phyloP scores from a whole-genome alignment of 2,888 invertebrate genomes.

The Steinernema carpocapsae region DNA sequence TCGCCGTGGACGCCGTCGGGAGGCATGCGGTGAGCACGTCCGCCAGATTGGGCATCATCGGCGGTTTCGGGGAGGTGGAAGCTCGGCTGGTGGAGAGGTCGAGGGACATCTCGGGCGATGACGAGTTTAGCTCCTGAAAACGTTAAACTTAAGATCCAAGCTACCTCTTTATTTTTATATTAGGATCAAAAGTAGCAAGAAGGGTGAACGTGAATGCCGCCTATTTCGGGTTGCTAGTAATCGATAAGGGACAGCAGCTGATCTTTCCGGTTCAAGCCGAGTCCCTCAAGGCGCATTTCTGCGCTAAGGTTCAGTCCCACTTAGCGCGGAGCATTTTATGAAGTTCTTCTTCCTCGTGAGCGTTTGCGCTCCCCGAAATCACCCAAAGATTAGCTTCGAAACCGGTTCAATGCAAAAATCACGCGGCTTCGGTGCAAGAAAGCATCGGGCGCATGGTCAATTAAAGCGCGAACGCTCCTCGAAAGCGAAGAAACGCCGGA shows the following conservation, averaged over 20 bases:
- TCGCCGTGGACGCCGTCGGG: background rate
- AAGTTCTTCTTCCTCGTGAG: too few relatives aligned
- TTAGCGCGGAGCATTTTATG: too few relatives aligned
- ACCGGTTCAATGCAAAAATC: constrained; percentile 12
- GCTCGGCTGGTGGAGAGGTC: constrained; percentile 30
- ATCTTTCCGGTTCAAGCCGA: too few relatives aligned
- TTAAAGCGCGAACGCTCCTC: constrained; percentile 25
- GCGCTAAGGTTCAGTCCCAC: too few relatives aligned
- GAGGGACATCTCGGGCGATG: constrained; percentile 34
- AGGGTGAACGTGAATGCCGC: too few relatives aligned
- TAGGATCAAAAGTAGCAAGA: too few relatives aligned
- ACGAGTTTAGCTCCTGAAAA: constrained; percentile 22
- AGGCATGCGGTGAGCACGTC: constrained; percentile 29
- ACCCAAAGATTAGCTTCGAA: background rate
- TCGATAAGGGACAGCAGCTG: too few relatives aligned
- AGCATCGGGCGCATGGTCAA: constrained; percentile 17
- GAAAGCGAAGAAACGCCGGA: background rate
- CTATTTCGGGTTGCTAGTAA: too few relatives aligned
- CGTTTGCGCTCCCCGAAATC: too few relatives aligned
- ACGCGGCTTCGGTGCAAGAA: constrained; percentile 23
- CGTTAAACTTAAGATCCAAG: background rate
- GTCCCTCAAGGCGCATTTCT: too few relatives aligned
- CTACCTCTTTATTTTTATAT: too few relatives aligned
- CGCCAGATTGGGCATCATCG: background rate
- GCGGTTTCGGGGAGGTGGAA: constrained; percentile 22